Evolutionary conservation across 2,113 vertebrate genomes (phyloP), one percentile per base, ranked within the genome.

Genomic region (Atrichornis clamosus): DNA sequence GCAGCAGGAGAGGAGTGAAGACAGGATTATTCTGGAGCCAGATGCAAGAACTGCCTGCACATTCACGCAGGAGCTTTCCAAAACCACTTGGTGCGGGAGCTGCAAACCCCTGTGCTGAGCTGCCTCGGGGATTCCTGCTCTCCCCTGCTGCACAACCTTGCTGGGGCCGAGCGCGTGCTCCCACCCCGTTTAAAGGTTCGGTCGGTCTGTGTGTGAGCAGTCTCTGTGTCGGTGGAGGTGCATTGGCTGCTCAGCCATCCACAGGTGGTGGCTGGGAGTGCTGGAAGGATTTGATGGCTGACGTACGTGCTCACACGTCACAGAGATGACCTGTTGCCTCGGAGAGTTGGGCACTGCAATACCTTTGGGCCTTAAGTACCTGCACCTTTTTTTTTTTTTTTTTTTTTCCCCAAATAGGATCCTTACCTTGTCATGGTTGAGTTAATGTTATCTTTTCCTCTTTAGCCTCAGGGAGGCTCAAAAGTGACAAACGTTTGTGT

Each of bases 301-400:
- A 27, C 28, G 22, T 11, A 4, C 7, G 0, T 13, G 3, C 17
- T 18, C 0, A 2, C 42, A 23, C 0, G 0, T 65, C 35, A 47
- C 69, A 67, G 21, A 59, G 56, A 59, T 0, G 1, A 65, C 44
- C 62, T 64, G 20, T 24, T 80, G 63, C 73, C 41, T 53, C 0
- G 0, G 4, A 60, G 47, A 74, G 15, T 22, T 81, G 37, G 76
- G 76, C 16, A 7, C 50, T 49, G n/a, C 3, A 50, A 41, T 44
- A 49, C 28, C 76, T 89, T 74, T 59, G 50, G 53, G n/a, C 62
- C 13, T 84, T 52, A 50, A 72, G 21, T 56, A 52, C 22, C 44
- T 44, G 41, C 24, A 23, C 28, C 73, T 82, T 49, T 55, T 35
- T 65, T 93, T 87, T 55, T 73, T 0, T 53, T 42, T 12, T 28